A percentile compares a stretch with the other conserved stretches of the same genome.
Conservation (phyloP, 2,113 vertebrate genomes). For the Corythaeola cristata region DNA sequence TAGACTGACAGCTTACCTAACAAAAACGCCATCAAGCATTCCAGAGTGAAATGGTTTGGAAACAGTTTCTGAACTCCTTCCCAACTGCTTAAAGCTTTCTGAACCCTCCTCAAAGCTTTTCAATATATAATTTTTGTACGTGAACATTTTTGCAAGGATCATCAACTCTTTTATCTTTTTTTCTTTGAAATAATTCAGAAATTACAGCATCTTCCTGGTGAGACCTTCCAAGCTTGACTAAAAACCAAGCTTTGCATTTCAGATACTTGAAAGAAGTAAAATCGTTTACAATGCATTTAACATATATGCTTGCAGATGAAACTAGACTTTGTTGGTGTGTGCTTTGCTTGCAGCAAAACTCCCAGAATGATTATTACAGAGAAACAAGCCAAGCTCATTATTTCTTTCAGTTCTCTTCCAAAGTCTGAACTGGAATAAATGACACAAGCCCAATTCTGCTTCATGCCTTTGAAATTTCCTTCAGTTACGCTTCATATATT, state of each 20-base stretch:
- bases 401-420: background rate
- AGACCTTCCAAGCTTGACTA: background rate
- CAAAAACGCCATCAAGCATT: background rate
- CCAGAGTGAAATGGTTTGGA: background rate
- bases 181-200: background rate
- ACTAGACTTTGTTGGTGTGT: background rate
- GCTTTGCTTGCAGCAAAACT: background rate
- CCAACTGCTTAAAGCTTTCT: background rate
- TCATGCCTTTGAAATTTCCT: background rate
- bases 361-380: background rate
- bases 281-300: background rate
- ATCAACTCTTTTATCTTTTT: background rate
- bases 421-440: background rate
- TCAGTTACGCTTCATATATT: background rate
- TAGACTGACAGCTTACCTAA: background rate
- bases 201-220: background rate
- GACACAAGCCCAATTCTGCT: background rate
- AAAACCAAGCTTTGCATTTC: background rate
- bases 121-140: background rate
- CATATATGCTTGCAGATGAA: background rate
- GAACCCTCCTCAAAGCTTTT: background rate
- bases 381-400: slow-evolving; percentile 2
- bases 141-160: background rate
- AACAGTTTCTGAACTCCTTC: background rate
- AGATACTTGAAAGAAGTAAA: background rate